A percentile compares a stretch with the other conserved stretches of the same genome.
Evolutionary conservation across 2,797 vertebrate species (phyloP).

Genomic region (Mus minutoides): DNA sequence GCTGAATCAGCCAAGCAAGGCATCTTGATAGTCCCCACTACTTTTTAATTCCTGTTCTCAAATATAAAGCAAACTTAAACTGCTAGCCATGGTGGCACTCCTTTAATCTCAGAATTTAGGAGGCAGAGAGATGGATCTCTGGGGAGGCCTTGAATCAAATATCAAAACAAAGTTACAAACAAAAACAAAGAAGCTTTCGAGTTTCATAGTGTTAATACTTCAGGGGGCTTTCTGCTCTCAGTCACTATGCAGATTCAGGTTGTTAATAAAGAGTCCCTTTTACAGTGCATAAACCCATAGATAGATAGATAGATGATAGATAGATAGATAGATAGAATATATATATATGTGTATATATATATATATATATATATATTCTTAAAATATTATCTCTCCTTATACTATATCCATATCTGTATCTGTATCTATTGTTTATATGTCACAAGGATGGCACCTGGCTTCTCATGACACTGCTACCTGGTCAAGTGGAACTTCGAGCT

Average conservation of each 20-base stretch:
- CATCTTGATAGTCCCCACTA: not conserved
- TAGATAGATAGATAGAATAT: not conserved
- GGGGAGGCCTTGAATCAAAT: not conserved
- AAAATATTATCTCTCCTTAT: constrained; percentile 38
- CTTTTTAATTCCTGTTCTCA: not conserved
- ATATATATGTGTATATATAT: not conserved
- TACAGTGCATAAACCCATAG: constrained; percentile 47
- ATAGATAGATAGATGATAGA: too few relatives aligned
- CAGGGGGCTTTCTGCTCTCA: not conserved
- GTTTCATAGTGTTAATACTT: not conserved
- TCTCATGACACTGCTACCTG: constrained; percentile 57
- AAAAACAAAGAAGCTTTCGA: not conserved
- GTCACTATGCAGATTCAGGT: not conserved
- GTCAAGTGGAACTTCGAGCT: constrained; percentile 70
- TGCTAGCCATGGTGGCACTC: not conserved
- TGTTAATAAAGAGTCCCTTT: constrained; percentile 73
- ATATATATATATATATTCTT: constrained; percentile 61
- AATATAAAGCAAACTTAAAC: not conserved
- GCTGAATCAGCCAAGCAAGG: not conserved
- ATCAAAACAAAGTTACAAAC: not conserved
- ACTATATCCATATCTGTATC: constrained; percentile 71
- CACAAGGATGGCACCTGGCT: constrained; percentile 66
- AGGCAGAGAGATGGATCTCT: not conserved
- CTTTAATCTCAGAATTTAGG: not conserved
- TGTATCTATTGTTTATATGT: constrained; percentile 59